Evolutionary conservation across 2,888 invertebrate genomes (phyloP).

Genomic region (Petrophora chlorosata): DNA sequence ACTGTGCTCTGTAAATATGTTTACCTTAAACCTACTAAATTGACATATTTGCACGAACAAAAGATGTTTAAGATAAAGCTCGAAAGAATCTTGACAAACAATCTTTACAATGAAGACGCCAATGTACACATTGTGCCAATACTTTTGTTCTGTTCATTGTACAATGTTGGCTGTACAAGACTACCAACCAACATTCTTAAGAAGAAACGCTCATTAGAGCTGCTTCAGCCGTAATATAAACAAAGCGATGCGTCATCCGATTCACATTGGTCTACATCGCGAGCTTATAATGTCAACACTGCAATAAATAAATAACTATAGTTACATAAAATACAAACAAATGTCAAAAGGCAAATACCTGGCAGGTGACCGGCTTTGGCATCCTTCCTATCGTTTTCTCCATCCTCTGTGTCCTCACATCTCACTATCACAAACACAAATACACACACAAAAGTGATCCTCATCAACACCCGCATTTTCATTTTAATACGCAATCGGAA

Average conservation of each 20-base stretch:
- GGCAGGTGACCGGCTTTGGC: conserved; percentile 55
- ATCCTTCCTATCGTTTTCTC: conserved; percentile 61
- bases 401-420: conserved; percentile 64
- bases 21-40: too few species aligned
- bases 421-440: conserved; percentile 62
- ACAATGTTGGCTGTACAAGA: neutral
- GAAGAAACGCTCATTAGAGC: conserved; percentile 3
- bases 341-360: conserved; percentile 52
- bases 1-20: too few species aligned
- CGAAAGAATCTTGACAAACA: too few species aligned
- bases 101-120: too few species aligned
- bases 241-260: conserved; percentile 28
- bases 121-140: neutral
- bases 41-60: too few species aligned
- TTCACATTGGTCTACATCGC: neutral
- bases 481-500: conserved; percentile 51
- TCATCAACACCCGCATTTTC: conserved; percentile 74
- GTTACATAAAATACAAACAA: conserved; percentile 1
- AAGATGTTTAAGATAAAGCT: too few species aligned
- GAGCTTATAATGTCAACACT: conserved; percentile 8
- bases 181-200: neutral
- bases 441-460: conserved; percentile 70
- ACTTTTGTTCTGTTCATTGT: neutral
- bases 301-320: neutral
- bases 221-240: conserved; percentile 12